Conservation (phyloP, 2,113 vertebrate species). For the Ceyx margarethae region DNA sequence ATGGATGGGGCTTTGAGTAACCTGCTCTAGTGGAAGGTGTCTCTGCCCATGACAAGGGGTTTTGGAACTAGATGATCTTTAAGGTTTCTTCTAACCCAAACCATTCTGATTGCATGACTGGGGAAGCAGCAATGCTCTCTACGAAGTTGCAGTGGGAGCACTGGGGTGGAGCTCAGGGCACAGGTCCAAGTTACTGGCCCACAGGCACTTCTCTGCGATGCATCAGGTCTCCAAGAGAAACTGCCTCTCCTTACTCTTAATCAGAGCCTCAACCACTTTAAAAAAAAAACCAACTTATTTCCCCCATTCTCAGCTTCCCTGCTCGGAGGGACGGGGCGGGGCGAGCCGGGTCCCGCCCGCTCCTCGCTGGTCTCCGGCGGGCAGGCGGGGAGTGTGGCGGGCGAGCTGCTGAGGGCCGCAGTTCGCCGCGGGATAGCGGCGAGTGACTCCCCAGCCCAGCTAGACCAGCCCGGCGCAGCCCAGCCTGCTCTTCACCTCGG, state of each 20-base stretch:
- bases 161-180: neutral
- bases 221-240: neutral
- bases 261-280: accelerated
- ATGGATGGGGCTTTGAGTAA: neutral
- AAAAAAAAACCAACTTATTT: accelerated
- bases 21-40: neutral
- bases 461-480: neutral
- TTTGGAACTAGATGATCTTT: neutral
- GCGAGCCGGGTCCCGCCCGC: neutral
- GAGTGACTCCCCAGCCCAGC: neutral
- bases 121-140: neutral
- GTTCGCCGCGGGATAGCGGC: neutral
- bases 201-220: accelerated
- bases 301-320: too few relatives aligned
- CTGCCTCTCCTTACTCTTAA: neutral
- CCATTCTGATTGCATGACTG: neutral
- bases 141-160: neutral
- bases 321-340: neutral
- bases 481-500: neutral
- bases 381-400: neutral
- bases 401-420: neutral
- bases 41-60: neutral
- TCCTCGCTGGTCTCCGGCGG: neutral
- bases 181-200: too few relatives aligned
- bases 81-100: neutral